Evolutionary conservation across 2,113 vertebrate species (phyloP), one percentile per base, ranked within the genome.

Genomic region (Centropus bengalensis): DNA sequence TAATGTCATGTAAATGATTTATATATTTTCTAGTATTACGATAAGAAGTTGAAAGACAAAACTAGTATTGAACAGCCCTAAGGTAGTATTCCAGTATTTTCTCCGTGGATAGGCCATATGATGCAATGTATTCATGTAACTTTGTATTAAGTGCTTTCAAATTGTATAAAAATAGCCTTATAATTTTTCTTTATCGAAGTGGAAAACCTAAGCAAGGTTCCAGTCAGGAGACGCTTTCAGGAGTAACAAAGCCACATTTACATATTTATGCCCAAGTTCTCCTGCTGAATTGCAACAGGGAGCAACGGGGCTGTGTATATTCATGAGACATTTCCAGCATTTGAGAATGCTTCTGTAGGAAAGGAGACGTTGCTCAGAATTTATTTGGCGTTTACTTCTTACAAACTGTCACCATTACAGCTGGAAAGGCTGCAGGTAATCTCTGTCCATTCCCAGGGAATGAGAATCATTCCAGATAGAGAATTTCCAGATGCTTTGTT

Each of bases 1-100:
- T 98, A 98, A 98, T 95, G 95, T 97, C 97, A 97, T 98, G 97
- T 98, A 99, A 98, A 99, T 98, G 98, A 98, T 98, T 98, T 98
- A 97, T 98, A 97, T 98, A 98, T 98, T 98, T 98, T 98, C 97
- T 97, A 98, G 98, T 98, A 98, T 98, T 97, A 98, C 97, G 96
- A 97, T 63, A 92, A 97, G 95, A 97, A 97, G 97, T 97, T 96
- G 97, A 97, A 98, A 97, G 98, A 98, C 88, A 95, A 94, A 97
- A 91, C 91, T 97, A 98, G 98, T 97, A 97, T 96, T 97, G 98
- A 98, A 98, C 97, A 97, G 93, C 96, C 98, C 98, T 98, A 96
- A 97, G 95, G 97, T 98, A 97, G 97, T 97, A 97, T 96, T 96
- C 96, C 96, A 96, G 95, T 98, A 97, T 95, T 98, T 97, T 97